phyloP scores from a whole-genome alignment of 2,113 vertebrate species.

The Macquaria australasica region DNA sequence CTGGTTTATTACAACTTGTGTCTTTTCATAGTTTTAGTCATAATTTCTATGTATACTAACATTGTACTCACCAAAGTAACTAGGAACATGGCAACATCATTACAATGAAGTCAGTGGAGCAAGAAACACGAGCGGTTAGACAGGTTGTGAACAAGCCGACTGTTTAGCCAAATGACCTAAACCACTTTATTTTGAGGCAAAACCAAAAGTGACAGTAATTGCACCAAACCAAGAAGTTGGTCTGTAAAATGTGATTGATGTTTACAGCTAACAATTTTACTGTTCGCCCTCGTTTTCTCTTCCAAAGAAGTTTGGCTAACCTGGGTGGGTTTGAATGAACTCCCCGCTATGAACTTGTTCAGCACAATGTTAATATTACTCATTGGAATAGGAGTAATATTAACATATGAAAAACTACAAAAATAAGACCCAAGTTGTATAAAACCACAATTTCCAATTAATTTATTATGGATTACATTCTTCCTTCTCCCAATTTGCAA shows the following conservation, averaged over 20 bases:
- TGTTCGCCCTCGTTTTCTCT: background rate
- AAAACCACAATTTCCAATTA: background rate
- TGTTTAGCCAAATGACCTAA: background rate
- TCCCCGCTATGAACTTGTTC: too few species aligned
- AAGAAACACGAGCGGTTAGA: background rate
- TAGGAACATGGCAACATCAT: too few species aligned
- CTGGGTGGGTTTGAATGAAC: too few species aligned
- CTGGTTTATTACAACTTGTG: background rate
- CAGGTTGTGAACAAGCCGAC: too few species aligned
- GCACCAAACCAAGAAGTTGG: background rate
- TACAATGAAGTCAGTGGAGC: background rate
- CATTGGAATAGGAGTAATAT: background rate
- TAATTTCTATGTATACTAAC: background rate
- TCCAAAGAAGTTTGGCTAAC: background rate
- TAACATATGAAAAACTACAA: background rate
- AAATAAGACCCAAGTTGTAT: background rate
- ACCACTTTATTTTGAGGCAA: background rate
- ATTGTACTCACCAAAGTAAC: too few species aligned
- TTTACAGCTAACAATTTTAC: too few species aligned
- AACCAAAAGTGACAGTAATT: conserved; percentile 1
- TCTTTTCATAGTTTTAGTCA: background rate
- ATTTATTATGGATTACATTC: background rate
- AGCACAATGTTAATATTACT: background rate
- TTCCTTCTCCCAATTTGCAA: background rate
- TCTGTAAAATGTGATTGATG: background rate